Evolutionary conservation across 2,888 invertebrate genomes (phyloP), one percentile per base, ranked within the genome.

Genomic region (Dynastes grantii): DNA sequence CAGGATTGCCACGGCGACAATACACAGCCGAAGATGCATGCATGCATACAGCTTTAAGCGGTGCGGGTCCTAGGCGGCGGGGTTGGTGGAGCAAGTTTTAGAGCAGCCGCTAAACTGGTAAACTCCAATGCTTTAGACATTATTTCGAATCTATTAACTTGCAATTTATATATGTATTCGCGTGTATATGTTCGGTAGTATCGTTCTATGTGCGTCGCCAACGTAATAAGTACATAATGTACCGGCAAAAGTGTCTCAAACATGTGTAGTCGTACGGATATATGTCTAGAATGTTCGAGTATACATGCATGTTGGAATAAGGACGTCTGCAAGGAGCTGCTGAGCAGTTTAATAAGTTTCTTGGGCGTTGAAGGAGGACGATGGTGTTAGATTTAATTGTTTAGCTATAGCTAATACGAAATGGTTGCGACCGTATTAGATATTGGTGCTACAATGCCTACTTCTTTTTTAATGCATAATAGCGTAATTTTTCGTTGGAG

Each of bases 111-210:
- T 16, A 58, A 58, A 58, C 55, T 58, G 55, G 55, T 58, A 58
- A 58, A 58, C 55, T 58, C 55, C 22, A 27, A 58, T 58, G 55
- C 55, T 58, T 58, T 58, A 58, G 55, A 58, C 55, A 27, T 58
- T 58, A 58, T 58, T 58, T 58, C 55, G 87, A 86, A 87, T 88
- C 87, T 88, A 88, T 88, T 88, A 88, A 87, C 85, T 84, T 83
- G 81, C 84, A 85, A 88, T 88, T 88, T 88, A 88, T 87, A 58
- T 58, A 58, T 22, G 55, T 58, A 58, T 16, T 16, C 22, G 8
- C 55, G 22, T 58, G 55, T 58, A 58, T 58, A 22, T 58, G 22
- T 58, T 22, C 55, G 22, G 22, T 84, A 85, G 84, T 86, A 83
- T 85, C 79, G 55, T 58, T 58, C 22, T 58, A 58, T 22, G 22